These are phyloP conservation scores for Nothoprocta perdicaria DNA, from an alignment of 2,113 vertebrate species.

Conservation along the genomic window DNA sequence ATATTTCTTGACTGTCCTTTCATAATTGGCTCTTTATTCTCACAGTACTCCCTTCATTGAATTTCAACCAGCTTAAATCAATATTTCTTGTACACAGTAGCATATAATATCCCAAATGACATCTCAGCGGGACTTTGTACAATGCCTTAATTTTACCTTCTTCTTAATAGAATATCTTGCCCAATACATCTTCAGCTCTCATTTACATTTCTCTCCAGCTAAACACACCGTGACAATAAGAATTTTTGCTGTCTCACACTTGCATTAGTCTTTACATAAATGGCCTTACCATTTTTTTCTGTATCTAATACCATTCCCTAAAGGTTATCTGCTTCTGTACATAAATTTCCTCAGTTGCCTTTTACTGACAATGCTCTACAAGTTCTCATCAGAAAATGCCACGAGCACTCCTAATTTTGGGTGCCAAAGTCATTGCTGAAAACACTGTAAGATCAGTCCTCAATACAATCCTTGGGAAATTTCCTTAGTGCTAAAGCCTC, in stretches of 20 bases:
- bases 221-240: background rate
- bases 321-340: background rate
- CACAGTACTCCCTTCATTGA: background rate
- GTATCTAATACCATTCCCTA: background rate
- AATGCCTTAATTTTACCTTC: background rate
- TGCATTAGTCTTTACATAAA: background rate
- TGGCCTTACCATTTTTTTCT: background rate
- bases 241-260: background rate
- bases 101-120: background rate
- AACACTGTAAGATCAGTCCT: background rate
- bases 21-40: background rate
- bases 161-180: background rate
- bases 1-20: background rate
- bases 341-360: background rate
- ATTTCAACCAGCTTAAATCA: background rate
- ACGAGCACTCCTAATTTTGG: background rate
- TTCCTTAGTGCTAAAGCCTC: background rate
- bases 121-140: background rate
- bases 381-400: background rate
- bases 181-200: background rate
- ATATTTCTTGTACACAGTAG: background rate
- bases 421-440: background rate
- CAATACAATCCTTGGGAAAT: background rate
- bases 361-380: background rate
- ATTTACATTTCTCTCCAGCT: background rate